Conservation (phyloP, 2,888 invertebrate genomes). For the Galerucella nymphaeae region DNA sequence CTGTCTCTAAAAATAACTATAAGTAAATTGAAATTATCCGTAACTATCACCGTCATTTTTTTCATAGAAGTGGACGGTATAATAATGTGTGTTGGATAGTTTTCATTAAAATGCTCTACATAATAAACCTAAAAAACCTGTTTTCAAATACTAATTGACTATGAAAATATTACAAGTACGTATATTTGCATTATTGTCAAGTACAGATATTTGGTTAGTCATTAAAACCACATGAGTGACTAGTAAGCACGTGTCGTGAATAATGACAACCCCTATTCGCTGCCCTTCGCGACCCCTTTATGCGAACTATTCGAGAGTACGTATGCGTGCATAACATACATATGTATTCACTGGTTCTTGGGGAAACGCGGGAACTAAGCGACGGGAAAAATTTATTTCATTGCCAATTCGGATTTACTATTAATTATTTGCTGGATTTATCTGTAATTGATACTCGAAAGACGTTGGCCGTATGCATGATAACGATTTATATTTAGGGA, state of each 20-base stretch:
- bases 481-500: conserved; percentile 7
- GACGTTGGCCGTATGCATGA: conserved; percentile 6
- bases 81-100: no score
- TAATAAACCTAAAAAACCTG: no score
- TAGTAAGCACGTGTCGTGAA: conserved; percentile 53
- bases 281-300: conserved; percentile 41
- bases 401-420: conserved; percentile 30
- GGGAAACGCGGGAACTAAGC: not conserved
- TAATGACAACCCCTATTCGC: conserved; percentile 51
- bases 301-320: conserved; percentile 37
- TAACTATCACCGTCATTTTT: no score
- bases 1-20: no score
- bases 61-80: no score
- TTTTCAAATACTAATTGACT: not conserved
- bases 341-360: conserved; percentile 12
- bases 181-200: conserved; percentile 50
- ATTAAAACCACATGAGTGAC: conserved; percentile 56
- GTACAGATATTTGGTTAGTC: conserved; percentile 58
- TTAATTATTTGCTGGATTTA: conserved; percentile 32
- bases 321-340: conserved; percentile 43
- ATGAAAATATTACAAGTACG: conserved; percentile 3
- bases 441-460: conserved; percentile 10
- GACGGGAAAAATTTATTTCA: conserved; percentile 8
- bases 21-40: no score
- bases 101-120: no score